Percentiles rank a stretch among this genome's conserved stretches.
Conservation (phyloP, 2,113 vertebrate genomes). For the Choloepus hoffmanni region DNA sequence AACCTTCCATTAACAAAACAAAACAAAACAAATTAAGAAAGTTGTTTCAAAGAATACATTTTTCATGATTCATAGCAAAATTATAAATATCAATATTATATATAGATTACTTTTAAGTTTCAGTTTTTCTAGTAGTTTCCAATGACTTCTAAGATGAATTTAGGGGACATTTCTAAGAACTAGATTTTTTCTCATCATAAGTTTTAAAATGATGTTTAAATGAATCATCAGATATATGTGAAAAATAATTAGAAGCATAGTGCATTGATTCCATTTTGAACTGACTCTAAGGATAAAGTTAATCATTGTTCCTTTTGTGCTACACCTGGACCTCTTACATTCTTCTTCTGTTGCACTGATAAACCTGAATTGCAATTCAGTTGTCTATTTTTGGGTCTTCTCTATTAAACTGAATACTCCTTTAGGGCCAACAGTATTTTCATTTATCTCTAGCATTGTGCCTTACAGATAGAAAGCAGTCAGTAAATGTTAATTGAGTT, state of each 20-base stretch:
- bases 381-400: not conserved
- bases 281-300: not conserved
- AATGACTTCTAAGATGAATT: not conserved
- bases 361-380: not conserved
- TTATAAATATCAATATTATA: not conserved
- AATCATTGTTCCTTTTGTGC: not conserved
- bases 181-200: not conserved
- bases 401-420: not conserved
- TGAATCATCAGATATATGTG: constrained; percentile 15
- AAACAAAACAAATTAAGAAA: not conserved
- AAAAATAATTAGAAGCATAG: not conserved
- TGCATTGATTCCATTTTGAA: not conserved
- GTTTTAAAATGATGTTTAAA: not conserved
- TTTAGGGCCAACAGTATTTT: not conserved
- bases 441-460: not conserved
- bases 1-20: not conserved
- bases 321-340: not conserved
- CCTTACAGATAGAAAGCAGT: not conserved
- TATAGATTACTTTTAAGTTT: not conserved
- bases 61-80: constrained; percentile 38
- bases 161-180: not conserved
- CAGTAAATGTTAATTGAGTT: not conserved
- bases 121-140: not conserved
- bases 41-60: not conserved
- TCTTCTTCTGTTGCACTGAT: not conserved